Evolutionary conservation across 2,113 vertebrate genomes (phyloP), one percentile per base, ranked within the genome.

Genomic region (Cebidichthys violaceus): DNA sequence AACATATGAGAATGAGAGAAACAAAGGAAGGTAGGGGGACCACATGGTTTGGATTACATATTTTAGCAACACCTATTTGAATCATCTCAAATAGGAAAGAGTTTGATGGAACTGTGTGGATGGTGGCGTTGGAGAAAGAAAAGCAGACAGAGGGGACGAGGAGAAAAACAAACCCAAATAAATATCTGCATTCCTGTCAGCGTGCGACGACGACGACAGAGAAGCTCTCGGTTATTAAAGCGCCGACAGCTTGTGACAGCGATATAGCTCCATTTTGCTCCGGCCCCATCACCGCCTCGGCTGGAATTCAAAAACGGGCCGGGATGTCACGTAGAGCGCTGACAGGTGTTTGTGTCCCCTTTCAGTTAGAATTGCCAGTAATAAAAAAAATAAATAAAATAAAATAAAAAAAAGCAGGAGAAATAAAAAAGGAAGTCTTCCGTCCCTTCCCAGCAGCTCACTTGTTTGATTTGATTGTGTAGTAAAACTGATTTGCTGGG

Each of bases 201-300:
- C 11, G 9, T 43, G 35, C 10, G 37, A 75, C n/a, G 67, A 76
- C n/a, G n/a, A 70, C 39, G 7, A 33, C 77, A 73, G 24, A 82
- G 65, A 77, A 60, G 75, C 71, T 86, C 67, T 74, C 41, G 43
- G 72, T 92, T 93, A 93, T 91, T 90, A 91, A 89, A 83, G 82
- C 8, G 13, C 7, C 87, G 88, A 92, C 86, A 91, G 87, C 73
- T 41, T 11, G 70, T 91, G 90, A 90, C 88, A 89, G 85, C 17
- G 29, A 83, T 89, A 84, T 55, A 70, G 78, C 88, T 89, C 75
- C 24, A 84, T 87, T 88, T 89, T 88, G 81, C 76, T 81, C 33
- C 13, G 29, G 83, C 81, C 85, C 75, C 74, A 31, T 86, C 89
- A 24, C 61, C 4, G n/a, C 18, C 14, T 68, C 45, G 65, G 81